Evolutionary conservation across 1,140 invertebrate genomes (phyloP), one percentile per base, ranked within the genome.

Genomic region (Octopus sinensis): DNA sequence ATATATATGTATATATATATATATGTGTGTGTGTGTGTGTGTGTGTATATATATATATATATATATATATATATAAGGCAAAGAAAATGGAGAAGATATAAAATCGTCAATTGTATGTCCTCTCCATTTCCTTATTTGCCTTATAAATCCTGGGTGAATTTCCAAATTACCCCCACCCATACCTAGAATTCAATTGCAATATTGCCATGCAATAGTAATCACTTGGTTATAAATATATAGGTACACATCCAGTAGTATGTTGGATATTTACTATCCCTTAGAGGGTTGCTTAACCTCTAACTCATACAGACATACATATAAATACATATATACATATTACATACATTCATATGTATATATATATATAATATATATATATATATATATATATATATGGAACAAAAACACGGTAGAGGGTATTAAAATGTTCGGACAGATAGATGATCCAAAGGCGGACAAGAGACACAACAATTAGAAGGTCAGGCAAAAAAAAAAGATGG

Each of bases 1-100:
- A 62, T 62, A 62, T 62, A 62, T 62, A 62, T 62, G 56, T 62
- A 17, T 62, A 62, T 62, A 62, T 62, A 62, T 62, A 62, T 62
- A 62, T 62, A 17, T 62, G 56, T 62, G 56, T 62, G 17, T 62
- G 17, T 62, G 17, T 62, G 17, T 62, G 17, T 62, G 17, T 62
- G 56, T 62, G 56, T 62, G 56, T 62, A 17, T 62, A 62, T 62
- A 62, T 62, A 62, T 62, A 62, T 62, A 62, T 62, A 62, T 62
- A 62, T 62, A 17, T 62, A 17, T 62, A 62, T 62, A 62, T 62
- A 62, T 62, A 62, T 62, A 62, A 9, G 17, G 6, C 7, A 9
- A 17, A 9, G 17, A 9, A 62, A 9, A 62, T 62, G 17, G 6
- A 62, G 6, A 62, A 9, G 17, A 9, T 9, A 9, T 6, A 9